Conservation (phyloP, 2,888 invertebrate species). For the Netelia melanura region DNA sequence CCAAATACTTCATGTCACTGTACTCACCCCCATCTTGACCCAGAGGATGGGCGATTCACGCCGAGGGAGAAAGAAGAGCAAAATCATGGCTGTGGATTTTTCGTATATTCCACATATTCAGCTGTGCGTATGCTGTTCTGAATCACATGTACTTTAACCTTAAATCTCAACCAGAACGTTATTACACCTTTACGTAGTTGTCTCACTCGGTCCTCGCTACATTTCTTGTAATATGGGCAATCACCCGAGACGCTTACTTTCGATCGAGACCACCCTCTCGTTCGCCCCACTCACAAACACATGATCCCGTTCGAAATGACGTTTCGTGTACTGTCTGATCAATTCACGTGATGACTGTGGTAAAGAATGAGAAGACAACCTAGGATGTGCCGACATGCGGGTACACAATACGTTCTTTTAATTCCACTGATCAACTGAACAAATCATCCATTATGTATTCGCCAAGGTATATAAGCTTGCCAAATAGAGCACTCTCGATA, state of each 20-base stretch:
- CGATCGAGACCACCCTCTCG: conserved; percentile 49
- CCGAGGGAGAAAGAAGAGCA: conserved; percentile 20
- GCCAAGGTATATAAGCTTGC: background rate
- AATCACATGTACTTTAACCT: conserved; percentile 63
- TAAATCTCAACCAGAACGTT: conserved; percentile 68
- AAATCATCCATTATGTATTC: background rate
- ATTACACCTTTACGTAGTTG: conserved; percentile 45
- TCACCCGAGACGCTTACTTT: conserved; percentile 23
- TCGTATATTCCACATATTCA: conserved; percentile 21
- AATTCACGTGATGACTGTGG: too few species aligned
- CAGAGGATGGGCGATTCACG: conserved; percentile 32
- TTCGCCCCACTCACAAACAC: conserved; percentile 20
- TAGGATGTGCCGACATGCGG: background rate
- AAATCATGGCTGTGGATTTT: background rate
- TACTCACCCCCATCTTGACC: conserved; percentile 61
- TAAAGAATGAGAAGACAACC: too few species aligned
- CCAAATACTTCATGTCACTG: conserved; percentile 18
- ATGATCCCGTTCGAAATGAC: background rate
- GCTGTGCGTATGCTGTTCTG: conserved; percentile 10
- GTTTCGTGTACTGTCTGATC: too few species aligned
- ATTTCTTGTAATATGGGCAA: too few species aligned
- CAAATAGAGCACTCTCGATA: background rate
- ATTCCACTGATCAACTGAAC: conserved; percentile 36
- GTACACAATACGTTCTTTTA: conserved; percentile 39
- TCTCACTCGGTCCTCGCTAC: background rate